phyloP scores from a whole-genome alignment of 2,888 invertebrate species.

The Meta bourneti region DNA sequence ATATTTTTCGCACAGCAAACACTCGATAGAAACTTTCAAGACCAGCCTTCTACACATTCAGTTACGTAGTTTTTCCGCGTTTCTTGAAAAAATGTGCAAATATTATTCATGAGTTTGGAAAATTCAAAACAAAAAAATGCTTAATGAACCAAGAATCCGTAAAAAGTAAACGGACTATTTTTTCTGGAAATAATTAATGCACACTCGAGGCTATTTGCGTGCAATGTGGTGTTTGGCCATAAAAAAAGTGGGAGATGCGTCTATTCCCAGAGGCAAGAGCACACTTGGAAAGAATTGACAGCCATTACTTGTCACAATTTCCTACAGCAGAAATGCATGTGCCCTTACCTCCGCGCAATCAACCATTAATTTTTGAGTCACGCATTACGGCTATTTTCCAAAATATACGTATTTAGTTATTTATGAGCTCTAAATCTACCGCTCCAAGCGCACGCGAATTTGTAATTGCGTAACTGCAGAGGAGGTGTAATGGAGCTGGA shows the following conservation, averaged over 20 bases:
- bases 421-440: conserved; percentile 31
- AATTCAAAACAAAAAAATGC: background rate
- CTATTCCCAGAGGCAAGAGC: conserved; percentile 13
- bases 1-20: background rate
- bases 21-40: background rate
- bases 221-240: conserved; percentile 21
- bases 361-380: conserved; percentile 40
- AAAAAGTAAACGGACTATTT: background rate
- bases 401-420: conserved; percentile 20
- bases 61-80: background rate
- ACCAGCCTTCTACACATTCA: background rate
- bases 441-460: conserved; percentile 21
- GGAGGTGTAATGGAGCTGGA: background rate
- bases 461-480: conserved; percentile 19
- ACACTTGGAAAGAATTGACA: background rate
- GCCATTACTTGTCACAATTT: conserved; percentile 26
- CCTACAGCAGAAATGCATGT: background rate
- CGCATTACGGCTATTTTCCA: conserved; percentile 48
- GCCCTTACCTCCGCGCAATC: conserved; percentile 18
- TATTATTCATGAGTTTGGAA: background rate
- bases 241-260: conserved; percentile 20
- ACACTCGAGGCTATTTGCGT: background rate
- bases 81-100: background rate
- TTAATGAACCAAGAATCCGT: background rate
- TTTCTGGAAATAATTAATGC: background rate